Conservation (phyloP, 1,140 invertebrate species). For the Aethina tumida region DNA sequence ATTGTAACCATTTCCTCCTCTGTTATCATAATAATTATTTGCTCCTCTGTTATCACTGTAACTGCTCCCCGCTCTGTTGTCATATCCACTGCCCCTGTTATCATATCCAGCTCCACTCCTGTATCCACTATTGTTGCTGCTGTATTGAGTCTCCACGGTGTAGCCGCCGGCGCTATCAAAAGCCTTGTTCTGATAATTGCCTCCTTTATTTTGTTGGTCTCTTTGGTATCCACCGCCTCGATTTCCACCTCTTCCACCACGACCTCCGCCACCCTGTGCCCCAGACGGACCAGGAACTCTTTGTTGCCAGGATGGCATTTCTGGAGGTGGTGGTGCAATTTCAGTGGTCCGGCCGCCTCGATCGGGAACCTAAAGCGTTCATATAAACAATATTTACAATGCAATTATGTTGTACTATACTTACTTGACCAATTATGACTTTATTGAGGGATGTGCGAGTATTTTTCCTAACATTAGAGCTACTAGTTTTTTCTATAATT, state of each 20-base stretch:
- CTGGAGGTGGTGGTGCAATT: conserved; percentile 81
- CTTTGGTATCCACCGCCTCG: conserved; percentile 18
- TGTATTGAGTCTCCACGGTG: conserved; percentile 5
- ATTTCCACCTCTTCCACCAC: conserved; percentile 23
- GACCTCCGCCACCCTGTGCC: no score
- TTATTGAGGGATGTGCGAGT: conserved; percentile 73
- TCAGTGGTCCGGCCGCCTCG: conserved; percentile 83
- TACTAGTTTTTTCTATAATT: conserved; percentile 81
- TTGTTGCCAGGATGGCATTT: conserved; percentile 91
- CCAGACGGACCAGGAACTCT: conserved; percentile 30
- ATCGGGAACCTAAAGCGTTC: conserved; percentile 56
- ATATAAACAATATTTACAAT: conserved; percentile 4
- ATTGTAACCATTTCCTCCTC: conserved; percentile 9
- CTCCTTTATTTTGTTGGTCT: conserved; percentile 10
- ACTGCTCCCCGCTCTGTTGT: conserved; percentile 6
- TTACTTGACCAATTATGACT: conserved; percentile 71
- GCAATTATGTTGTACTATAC: neutral
- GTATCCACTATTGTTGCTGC: conserved; percentile 2
- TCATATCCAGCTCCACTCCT: conserved; percentile 2
- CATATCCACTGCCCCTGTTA: conserved; percentile 4
- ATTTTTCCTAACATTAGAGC: conserved; percentile 64
- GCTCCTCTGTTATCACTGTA: conserved; percentile 4
- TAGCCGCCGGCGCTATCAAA: conserved; percentile 13
- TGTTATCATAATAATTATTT: neutral
- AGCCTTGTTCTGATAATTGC: conserved; percentile 15